Evolutionary conservation across 2,888 invertebrate species (phyloP), one percentile per base, ranked within the genome.

Genomic region (Apotomis turbidana): DNA sequence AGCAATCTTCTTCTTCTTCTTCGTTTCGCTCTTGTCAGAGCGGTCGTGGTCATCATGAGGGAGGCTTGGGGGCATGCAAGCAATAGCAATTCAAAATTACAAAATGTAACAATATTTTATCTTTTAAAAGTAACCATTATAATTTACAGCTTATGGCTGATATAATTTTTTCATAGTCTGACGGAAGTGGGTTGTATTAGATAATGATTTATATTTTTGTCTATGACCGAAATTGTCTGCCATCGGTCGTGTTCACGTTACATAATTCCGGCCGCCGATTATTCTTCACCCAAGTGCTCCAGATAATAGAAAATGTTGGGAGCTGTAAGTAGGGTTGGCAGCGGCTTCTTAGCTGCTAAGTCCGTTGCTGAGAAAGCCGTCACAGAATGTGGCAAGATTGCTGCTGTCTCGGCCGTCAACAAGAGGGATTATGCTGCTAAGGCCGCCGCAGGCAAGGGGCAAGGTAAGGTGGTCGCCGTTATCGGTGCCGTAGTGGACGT

Each of bases 401-500:
- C 85, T 66, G 82, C 90, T 79, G 94, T 88, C 55, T 84, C 90
- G 60, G 85, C 87, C 77, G 87, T 84, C 83, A 89, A 86, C 79
- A 90, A 87, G 77, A 82, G 90, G 72, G 87, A 92, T 82, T 86
- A 85, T 77, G 91, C 93, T 27, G 80, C 80, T 5, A 71, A 71
- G 12, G 55, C 71, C 9, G 87, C 91, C 9, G 87, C 91, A 38
- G 83, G 78, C 54, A 78, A 78, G 76, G 87, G 76, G 10, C 87
- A 94, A 82, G 97, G 97, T 81, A 95, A 94, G 87, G 95, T 99
- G 77, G 98, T 98, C 55, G 98, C 99, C 68, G 98, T 99, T 74
- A 99, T 99, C 88, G 99, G 99, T 95, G 98, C 99, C 87, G 99
- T 99, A 95, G 99, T 99, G 71, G 99, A 99, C 88, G 99, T 99